Percentiles rank a stretch among this genome's conserved stretches.
phyloP scores from a whole-genome alignment of 1,140 invertebrate species.

The Carcinoscorpius rotundicauda region DNA sequence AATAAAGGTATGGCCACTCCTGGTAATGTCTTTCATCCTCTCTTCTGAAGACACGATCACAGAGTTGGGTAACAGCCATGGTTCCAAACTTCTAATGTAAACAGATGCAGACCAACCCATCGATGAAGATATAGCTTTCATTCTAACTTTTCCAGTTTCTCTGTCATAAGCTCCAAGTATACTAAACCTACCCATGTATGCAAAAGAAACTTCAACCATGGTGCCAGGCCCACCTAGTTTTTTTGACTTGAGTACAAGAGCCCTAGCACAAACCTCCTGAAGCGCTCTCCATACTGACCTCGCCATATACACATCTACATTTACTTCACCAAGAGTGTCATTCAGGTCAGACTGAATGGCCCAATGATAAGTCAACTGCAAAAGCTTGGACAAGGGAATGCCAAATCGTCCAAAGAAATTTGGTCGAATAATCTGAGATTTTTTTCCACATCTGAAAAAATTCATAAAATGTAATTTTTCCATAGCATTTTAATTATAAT shows the following conservation, averaged over 20 bases:
- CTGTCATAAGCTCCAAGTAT: slow-evolving; percentile 11
- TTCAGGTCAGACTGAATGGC: slow-evolving; percentile 6
- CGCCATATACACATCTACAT: background rate
- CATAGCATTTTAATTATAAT: too few relatives aligned
- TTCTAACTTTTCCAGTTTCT: background rate
- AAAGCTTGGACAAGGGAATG: slow-evolving; percentile 1
- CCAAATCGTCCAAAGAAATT: slow-evolving; percentile 10
- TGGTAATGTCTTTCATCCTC: too few relatives aligned
- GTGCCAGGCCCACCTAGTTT: slow-evolving; percentile 7
- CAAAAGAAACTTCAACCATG: slow-evolving; percentile 9
- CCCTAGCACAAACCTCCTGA: slow-evolving; percentile 8
- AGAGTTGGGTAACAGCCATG: too few relatives aligned
- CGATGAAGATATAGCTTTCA: slow-evolving; percentile 2
- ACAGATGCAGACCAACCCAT: too few relatives aligned
- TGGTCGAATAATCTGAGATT: slow-evolving; percentile 7
- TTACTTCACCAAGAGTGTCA: background rate
- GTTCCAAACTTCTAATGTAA: too few relatives aligned
- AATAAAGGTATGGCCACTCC: too few relatives aligned
- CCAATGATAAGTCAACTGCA: slow-evolving; percentile 10
- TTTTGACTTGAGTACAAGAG: background rate
- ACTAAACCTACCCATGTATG: background rate
- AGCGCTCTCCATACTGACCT: slow-evolving; percentile 1
- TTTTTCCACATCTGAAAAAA: too few relatives aligned
- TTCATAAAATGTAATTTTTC: too few relatives aligned
- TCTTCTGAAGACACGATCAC: too few relatives aligned